Base-by-base conservation (phyloP, 2,888 invertebrate genomes). In the Cephus nigrinus region DNA sequence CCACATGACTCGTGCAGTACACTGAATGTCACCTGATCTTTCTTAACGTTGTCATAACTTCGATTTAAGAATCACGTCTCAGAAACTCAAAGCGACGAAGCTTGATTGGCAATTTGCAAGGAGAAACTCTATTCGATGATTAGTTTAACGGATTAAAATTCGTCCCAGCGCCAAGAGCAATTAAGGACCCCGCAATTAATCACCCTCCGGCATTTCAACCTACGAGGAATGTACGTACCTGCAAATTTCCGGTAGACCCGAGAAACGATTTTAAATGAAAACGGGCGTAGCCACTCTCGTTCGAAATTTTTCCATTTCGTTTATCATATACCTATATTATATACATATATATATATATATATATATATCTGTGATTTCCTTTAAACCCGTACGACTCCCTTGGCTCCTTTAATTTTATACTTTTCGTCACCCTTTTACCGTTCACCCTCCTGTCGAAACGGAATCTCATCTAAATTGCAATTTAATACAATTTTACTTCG, bases 201-300 rank as follows among this genome's bases (percentile, higher is more conserved):
- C 71, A 71, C 31, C 71, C 71, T 78, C 74, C 74, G 77, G 76
- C 79, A 82, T 78, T 83, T 85, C 87, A 86, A 85, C 86, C 87
- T 87, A 86, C 78, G 83, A 87, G 88, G 88, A 88, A 88, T 86
- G 86, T 85, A 85, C 85, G 85, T 88, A 89, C 89, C 88, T 90
- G 89, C 87, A 87, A 89, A 89, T 89, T 89, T 90, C 90, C 90
- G 88, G 86, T 83, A 85, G 80, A 80, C 23, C 55, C 83, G 33
- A 74, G 74, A 74, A 36, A 36, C 35, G 74, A 32, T 74, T 74
- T n/a, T n/a, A 35, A 35, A 36, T 30, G 32, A 33, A 74, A 69
- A 34, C 23, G 55, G 32, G 40, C 30, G 77, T 35, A 75, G n/a
- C 30, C 30, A 73, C 69, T 80, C 73, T 79, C 81, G 76, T 69